These are phyloP conservation scores for Eurytoma californica DNA, from an alignment of 2,888 invertebrate species.

Conservation along the genomic window DNA sequence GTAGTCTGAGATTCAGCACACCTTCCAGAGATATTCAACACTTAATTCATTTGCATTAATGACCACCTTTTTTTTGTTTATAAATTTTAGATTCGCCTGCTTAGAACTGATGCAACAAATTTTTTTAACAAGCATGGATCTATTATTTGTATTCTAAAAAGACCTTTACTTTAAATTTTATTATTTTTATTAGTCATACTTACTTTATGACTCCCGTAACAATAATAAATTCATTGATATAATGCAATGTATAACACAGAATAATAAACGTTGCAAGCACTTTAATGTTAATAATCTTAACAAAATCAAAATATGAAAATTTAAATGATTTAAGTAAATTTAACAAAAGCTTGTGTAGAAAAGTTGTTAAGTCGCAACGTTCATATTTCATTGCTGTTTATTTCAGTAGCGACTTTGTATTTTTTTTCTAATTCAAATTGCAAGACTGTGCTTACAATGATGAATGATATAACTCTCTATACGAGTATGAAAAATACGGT, in stretches of 20 bases:
- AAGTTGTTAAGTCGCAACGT: slow-evolving; percentile 28
- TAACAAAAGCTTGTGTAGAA: slow-evolving; percentile 44
- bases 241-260: slow-evolving; percentile 13
- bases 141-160: slow-evolving; percentile 31
- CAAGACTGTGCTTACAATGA: slow-evolving; percentile 31
- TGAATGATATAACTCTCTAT: slow-evolving; percentile 32
- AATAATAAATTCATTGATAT: slow-evolving; percentile 35
- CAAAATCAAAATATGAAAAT: slow-evolving; percentile 23
- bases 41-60: slow-evolving; percentile 23
- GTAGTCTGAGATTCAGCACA: too few relatives aligned
- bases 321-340: slow-evolving; percentile 15
- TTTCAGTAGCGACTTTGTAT: slow-evolving; percentile 45
- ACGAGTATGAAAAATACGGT: slow-evolving; percentile 50
- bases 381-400: slow-evolving; percentile 43
- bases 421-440: slow-evolving; percentile 41
- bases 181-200: background rate
- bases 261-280: slow-evolving; percentile 29
- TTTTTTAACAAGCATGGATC: slow-evolving; percentile 43
- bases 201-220: slow-evolving; percentile 31
- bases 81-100: slow-evolving; percentile 40
- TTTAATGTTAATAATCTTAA: slow-evolving; percentile 17
- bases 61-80: slow-evolving; percentile 28
- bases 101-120: slow-evolving; percentile 38
- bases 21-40: too few relatives aligned
- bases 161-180: slow-evolving; percentile 38